Conservation (phyloP, 2,888 invertebrate species). For the Drosophila ustulata region DNA sequence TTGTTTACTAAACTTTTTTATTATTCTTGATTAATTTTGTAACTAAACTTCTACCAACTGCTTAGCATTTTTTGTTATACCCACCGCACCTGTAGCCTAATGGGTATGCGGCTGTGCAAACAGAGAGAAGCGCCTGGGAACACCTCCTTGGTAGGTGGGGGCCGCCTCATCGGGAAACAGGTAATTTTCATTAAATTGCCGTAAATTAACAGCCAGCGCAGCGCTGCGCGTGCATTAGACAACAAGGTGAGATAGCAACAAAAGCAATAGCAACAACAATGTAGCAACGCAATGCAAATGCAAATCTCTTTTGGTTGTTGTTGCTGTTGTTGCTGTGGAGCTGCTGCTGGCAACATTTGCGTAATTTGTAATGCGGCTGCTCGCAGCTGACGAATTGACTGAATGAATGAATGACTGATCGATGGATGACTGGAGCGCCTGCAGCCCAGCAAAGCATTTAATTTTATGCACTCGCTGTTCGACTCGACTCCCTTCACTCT, state of each 20-base stretch:
- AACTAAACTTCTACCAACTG: background rate
- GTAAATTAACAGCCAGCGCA: slow-evolving; percentile 65
- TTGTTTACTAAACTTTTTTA: too few species aligned
- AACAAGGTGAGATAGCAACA: slow-evolving; percentile 63
- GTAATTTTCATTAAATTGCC: slow-evolving; percentile 73
- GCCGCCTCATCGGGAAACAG: slow-evolving; percentile 23
- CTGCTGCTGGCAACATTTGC: slow-evolving; percentile 72
- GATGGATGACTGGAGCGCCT: slow-evolving; percentile 37
- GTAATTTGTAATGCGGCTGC: slow-evolving; percentile 67
- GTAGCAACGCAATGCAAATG: slow-evolving; percentile 53
- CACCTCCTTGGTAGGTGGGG: slow-evolving; percentile 39
- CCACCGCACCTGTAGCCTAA: background rate
- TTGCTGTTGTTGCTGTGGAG: slow-evolving; percentile 26
- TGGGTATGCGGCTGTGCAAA: slow-evolving; percentile 43
- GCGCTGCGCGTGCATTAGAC: slow-evolving; percentile 56
- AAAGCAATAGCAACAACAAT: slow-evolving; percentile 23
- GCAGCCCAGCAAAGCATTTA: slow-evolving; percentile 63
- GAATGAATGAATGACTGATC: slow-evolving; percentile 47
- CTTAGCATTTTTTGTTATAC: background rate
- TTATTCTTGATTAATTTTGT: background rate
- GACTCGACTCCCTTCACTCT: slow-evolving; percentile 5
- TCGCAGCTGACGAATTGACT: slow-evolving; percentile 53
- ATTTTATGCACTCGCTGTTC: slow-evolving; percentile 70
- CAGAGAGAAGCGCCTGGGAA: slow-evolving; percentile 46
- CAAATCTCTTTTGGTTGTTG: slow-evolving; percentile 45